A percentile compares a stretch with the other conserved stretches of the same genome.
Evolutionary conservation across 2,888 invertebrate species (phyloP).

Genomic region (Cylindroiulus punctatus): DNA sequence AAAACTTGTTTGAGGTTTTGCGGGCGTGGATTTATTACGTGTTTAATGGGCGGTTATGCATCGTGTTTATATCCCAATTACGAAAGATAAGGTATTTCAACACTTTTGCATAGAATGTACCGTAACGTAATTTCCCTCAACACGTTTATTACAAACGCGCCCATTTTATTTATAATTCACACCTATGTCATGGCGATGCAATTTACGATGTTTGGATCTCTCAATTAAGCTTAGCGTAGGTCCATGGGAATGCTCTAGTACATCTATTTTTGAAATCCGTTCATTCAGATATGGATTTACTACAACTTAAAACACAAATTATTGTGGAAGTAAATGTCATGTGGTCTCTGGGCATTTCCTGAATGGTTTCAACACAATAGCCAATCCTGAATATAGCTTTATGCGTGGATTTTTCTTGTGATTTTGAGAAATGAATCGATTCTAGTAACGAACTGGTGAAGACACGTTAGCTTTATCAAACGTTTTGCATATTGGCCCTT

Average conservation of each 20-base stretch:
- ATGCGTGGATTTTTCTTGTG: too few relatives aligned
- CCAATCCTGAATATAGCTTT: background rate
- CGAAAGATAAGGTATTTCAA: conserved; percentile 35
- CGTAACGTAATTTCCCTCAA: conserved; percentile 15
- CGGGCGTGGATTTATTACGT: background rate
- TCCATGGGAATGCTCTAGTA: background rate
- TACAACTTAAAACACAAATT: background rate
- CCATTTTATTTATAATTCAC: conserved; percentile 32
- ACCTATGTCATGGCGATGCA: background rate
- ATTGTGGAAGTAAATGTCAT: background rate
- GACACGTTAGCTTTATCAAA: too few relatives aligned
- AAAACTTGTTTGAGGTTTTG: conserved; percentile 28
- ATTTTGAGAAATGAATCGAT: too few relatives aligned
- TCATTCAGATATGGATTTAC: background rate
- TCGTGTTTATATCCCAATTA: conserved; percentile 37
- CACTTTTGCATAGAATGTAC: background rate
- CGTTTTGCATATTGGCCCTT: too few relatives aligned
- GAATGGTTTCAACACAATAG: background rate
- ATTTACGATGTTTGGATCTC: conserved; percentile 21
- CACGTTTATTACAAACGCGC: background rate
- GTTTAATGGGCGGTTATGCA: conserved; percentile 22
- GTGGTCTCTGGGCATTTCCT: background rate
- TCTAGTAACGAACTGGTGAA: too few relatives aligned
- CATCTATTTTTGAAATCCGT: background rate
- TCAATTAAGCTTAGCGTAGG: conserved; percentile 42